A percentile compares a stretch with the other conserved stretches of the same genome.
Conservation (phyloP, 2,113 vertebrate genomes). For the Camelus bactrianus region DNA sequence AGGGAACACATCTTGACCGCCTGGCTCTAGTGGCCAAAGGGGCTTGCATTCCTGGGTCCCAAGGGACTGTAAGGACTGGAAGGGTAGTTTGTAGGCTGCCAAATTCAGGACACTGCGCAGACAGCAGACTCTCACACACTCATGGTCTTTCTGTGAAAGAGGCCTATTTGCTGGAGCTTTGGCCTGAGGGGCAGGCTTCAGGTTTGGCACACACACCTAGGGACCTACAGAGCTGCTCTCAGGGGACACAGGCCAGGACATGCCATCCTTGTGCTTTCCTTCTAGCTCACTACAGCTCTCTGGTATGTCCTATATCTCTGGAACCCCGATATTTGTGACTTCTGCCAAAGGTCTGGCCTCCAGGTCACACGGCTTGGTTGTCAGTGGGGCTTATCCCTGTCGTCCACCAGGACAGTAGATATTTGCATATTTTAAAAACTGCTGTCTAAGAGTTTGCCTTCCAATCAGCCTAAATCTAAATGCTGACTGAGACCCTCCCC, state of each 20-base stretch:
- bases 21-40: not conserved
- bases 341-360: not conserved
- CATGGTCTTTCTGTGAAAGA: not conserved
- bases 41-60: not conserved
- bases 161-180: not conserved
- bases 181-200: not conserved
- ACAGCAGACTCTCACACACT: not conserved
- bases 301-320: not conserved
- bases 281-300: not conserved
- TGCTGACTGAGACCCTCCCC: not conserved
- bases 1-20: too few species aligned
- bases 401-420: not conserved
- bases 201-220: not conserved
- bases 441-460: not conserved
- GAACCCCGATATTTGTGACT: not conserved
- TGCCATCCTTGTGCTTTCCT: not conserved
- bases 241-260: not conserved
- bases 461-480: not conserved
- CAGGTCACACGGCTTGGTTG: not conserved
- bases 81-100: not conserved
- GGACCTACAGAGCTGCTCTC: not conserved
- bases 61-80: not conserved
- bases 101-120: not conserved
- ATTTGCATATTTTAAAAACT: not conserved
- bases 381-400: not conserved